Percentiles rank a stretch among this genome's conserved stretches.
Conservation (phyloP, 2,888 invertebrate species). For the Rhabditoides inermis region DNA sequence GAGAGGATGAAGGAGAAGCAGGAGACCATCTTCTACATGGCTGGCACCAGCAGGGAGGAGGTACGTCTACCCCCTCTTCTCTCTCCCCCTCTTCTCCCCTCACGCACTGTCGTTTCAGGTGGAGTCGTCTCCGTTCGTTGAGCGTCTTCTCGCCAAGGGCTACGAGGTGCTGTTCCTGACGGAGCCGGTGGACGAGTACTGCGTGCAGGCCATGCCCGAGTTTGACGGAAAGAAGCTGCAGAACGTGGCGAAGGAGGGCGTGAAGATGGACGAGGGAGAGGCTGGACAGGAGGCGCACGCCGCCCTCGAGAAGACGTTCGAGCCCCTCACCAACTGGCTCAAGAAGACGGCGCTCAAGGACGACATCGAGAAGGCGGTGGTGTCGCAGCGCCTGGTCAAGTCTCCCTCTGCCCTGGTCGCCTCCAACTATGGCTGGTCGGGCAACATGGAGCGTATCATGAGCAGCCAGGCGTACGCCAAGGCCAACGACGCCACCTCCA, state of each 20-base stretch:
- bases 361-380: conserved; percentile 66
- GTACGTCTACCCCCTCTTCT: too few relatives aligned
- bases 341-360: conserved; percentile 63
- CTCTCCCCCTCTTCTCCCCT: too few relatives aligned
- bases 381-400: conserved; percentile 78
- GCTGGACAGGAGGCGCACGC: conserved; percentile 64
- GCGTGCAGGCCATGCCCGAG: conserved; percentile 87
- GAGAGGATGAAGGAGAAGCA: conserved; percentile 88
- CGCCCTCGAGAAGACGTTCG: conserved; percentile 69
- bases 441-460: conserved; percentile 95
- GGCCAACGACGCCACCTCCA: conserved; percentile 77
- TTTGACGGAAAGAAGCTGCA: conserved; percentile 98
- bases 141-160: conserved; percentile 80
- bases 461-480: conserved; percentile 85
- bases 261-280: conserved; percentile 50
- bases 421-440: conserved; percentile 94
- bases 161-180: conserved; percentile 79
- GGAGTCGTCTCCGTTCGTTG: conserved; percentile 80
- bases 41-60: conserved; percentile 76
- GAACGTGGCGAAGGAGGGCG: conserved; percentile 91
- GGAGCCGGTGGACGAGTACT: conserved; percentile 97
- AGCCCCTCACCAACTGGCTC: conserved; percentile 84
- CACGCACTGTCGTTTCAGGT: too few relatives aligned
- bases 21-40: conserved; percentile 89
- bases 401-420: conserved; percentile 94